phyloP scores from a whole-genome alignment of 2,888 invertebrate species.

The Drosophila monieri region DNA sequence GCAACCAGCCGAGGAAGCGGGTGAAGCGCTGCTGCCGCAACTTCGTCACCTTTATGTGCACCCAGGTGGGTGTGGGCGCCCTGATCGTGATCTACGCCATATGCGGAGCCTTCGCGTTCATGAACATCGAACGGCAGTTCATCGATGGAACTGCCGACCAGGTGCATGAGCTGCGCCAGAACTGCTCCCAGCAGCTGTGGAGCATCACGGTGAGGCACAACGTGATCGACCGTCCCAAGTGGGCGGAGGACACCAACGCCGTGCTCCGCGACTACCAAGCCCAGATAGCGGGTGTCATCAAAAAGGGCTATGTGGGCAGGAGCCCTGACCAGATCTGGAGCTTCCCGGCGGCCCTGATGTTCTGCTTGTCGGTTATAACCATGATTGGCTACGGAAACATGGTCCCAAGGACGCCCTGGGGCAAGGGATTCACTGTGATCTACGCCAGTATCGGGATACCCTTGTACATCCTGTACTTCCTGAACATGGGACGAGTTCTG shows the following conservation, averaged over 20 bases:
- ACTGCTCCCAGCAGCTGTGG: slow-evolving; percentile 89
- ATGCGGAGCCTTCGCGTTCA: slow-evolving; percentile 92
- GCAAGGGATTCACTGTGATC: slow-evolving; percentile 92
- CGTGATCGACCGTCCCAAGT: slow-evolving; percentile 88
- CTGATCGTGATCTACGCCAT: slow-evolving; percentile 94
- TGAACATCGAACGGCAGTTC: slow-evolving; percentile 89
- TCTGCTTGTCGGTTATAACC: slow-evolving; percentile 93
- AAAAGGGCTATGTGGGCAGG: slow-evolving; percentile 89
- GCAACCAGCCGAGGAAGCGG: slow-evolving; percentile 89
- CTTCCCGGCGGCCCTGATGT: slow-evolving; percentile 95
- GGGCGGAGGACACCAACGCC: slow-evolving; percentile 86
- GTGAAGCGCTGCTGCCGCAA: slow-evolving; percentile 94
- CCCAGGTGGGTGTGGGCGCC: slow-evolving; percentile 95
- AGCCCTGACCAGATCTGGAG: slow-evolving; percentile 91
- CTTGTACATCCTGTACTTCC: slow-evolving; percentile 93
- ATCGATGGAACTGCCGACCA: slow-evolving; percentile 85
- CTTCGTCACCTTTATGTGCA: slow-evolving; percentile 95
- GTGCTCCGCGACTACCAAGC: slow-evolving; percentile 88
- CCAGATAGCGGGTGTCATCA: slow-evolving; percentile 87
- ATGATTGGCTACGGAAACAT: slow-evolving; percentile 97
- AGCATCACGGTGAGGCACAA: slow-evolving; percentile 88
- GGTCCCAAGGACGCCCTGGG: slow-evolving; percentile 92
- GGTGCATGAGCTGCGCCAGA: slow-evolving; percentile 85
- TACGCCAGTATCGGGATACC: slow-evolving; percentile 96
- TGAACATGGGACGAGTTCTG: slow-evolving; percentile 94